Evolutionary conservation across 2,797 vertebrate genomes (phyloP).

Genomic region (Sebastes matsubarae): DNA sequence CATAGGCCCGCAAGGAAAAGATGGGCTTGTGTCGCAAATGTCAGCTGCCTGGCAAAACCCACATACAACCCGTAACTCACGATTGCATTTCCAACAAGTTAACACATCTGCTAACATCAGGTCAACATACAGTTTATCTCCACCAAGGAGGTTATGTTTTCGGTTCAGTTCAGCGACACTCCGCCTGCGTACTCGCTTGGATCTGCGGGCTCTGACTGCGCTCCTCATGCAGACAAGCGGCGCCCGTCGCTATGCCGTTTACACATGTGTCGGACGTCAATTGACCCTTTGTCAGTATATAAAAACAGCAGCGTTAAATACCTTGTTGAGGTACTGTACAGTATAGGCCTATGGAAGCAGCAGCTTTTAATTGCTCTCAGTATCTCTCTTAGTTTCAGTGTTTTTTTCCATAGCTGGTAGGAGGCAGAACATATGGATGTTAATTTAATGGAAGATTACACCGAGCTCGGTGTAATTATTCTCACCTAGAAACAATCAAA

Average conservation of each 20-base stretch:
- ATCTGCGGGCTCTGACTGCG: no score
- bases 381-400: not conserved
- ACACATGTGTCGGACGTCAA: no score
- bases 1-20: not conserved
- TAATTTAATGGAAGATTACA: slow-evolving; percentile 20
- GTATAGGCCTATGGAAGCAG: not conserved
- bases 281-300: not conserved
- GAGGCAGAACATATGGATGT: slow-evolving; percentile 16
- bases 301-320: not conserved
- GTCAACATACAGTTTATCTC: no score
- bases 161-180: no score
- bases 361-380: not conserved
- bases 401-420: not conserved
- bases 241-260: no score
- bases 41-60: no score
- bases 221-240: no score
- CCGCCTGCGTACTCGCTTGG: no score
- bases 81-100: no score
- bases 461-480: slow-evolving; percentile 22
- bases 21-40: not conserved
- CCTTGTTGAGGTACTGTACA: not conserved
- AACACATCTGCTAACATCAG: no score
- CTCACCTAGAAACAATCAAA: slow-evolving; percentile 23
- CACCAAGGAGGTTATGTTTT: no score
- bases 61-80: no score